Percentiles rank a stretch among this genome's conserved stretches.
These are phyloP conservation scores for Odontocolon sp. DNA, from an alignment of 2,888 invertebrate species.

Conservation along the genomic window DNA sequence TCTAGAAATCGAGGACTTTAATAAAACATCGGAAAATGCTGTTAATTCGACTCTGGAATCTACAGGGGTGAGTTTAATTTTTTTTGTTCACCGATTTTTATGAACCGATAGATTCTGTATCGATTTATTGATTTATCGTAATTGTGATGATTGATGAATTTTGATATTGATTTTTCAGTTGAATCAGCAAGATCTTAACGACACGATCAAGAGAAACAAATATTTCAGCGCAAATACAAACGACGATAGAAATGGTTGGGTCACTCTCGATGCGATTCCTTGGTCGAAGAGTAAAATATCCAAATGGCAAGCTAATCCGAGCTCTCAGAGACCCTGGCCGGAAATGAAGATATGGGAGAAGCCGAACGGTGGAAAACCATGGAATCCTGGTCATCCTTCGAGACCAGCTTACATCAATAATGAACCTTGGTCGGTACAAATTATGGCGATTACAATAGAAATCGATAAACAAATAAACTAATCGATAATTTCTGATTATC, in stretches of 20 bases:
- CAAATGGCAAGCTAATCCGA: constrained; percentile 87
- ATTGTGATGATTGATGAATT: neutral
- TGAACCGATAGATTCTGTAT: neutral
- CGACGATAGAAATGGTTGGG: constrained; percentile 89
- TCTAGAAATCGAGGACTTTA: neutral
- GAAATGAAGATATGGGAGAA: constrained; percentile 77
- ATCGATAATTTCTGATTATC: neutral
- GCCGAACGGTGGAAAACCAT: constrained; percentile 73
- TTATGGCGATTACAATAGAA: no score
- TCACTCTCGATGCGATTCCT: constrained; percentile 88
- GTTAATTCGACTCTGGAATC: constrained; percentile 60
- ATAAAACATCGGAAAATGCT: constrained; percentile 35
- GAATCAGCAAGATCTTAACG: constrained; percentile 69
- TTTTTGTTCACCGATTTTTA: neutral
- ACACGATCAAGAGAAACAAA: constrained; percentile 76
- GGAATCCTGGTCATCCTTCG: constrained; percentile 71
- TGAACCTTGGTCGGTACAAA: constrained; percentile 70
- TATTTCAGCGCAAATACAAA: constrained; percentile 82
- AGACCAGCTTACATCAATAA: constrained; percentile 71
- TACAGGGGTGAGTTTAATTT: constrained; percentile 31
- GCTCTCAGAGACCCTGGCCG: constrained; percentile 77
- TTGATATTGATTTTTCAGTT: constrained; percentile 56
- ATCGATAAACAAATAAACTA: neutral
- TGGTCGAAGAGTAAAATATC: constrained; percentile 92
- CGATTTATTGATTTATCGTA: neutral